phyloP scores from a whole-genome alignment of 2,888 invertebrate genomes.

The Ichneumoninae sp. region DNA sequence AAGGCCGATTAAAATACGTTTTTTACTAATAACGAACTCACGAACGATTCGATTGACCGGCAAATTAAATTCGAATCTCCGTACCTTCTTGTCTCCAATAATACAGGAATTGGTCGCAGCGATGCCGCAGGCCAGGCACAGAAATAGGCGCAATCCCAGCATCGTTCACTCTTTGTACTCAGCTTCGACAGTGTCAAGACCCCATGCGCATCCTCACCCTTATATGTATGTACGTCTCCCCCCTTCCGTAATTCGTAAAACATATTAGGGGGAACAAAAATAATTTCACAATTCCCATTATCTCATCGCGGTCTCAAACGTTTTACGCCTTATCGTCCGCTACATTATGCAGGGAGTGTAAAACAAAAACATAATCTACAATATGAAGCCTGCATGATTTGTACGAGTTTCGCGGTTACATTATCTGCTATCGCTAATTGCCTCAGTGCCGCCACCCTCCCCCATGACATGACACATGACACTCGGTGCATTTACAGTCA shows the following conservation, averaged over 20 bases:
- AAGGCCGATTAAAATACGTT: slow-evolving; percentile 74
- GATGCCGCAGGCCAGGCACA: slow-evolving; percentile 65
- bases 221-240: slow-evolving; percentile 23
- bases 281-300: slow-evolving; percentile 32
- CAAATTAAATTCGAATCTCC: slow-evolving; percentile 69
- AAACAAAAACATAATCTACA: slow-evolving; percentile 1
- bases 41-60: slow-evolving; percentile 60
- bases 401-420: slow-evolving; percentile 43
- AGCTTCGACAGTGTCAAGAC: background rate
- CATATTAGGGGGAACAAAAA: background rate
- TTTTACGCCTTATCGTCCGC: slow-evolving; percentile 9
- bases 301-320: slow-evolving; percentile 7
- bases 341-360: background rate
- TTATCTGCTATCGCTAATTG: slow-evolving; percentile 66
- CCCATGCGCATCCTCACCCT: background rate
- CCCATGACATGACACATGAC: slow-evolving; percentile 3
- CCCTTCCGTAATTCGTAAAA: background rate
- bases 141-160: slow-evolving; percentile 36
- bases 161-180: slow-evolving; percentile 46
- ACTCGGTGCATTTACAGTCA: slow-evolving; percentile 9
- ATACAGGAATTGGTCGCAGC: slow-evolving; percentile 68
- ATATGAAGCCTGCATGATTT: slow-evolving; percentile 41
- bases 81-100: slow-evolving; percentile 73
- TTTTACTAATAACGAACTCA: slow-evolving; percentile 63
- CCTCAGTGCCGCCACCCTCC: background rate